These are phyloP conservation scores for Ophion ellenae DNA, from an alignment of 2,888 invertebrate genomes.

Conservation along the genomic window DNA sequence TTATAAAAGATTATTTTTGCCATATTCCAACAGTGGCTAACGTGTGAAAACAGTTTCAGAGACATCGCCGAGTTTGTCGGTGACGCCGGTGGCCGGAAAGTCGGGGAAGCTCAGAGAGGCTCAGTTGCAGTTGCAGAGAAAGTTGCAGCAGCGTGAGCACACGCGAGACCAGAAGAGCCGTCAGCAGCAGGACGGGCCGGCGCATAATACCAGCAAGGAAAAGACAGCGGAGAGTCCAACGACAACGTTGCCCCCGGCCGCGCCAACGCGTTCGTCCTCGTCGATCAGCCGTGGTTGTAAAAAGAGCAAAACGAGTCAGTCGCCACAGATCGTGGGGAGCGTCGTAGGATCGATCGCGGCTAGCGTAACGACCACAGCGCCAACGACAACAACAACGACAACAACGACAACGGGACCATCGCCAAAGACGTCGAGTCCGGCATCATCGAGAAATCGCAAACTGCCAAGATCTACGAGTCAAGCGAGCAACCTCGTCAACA, in stretches of 20 bases:
- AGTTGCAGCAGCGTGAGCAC: slow-evolving; percentile 88
- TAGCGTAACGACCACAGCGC: slow-evolving; percentile 53
- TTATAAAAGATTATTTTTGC: no score
- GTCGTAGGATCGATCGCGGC: slow-evolving; percentile 53
- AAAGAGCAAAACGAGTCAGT: slow-evolving; percentile 78
- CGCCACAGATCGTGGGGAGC: slow-evolving; percentile 76
- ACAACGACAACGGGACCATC: slow-evolving; percentile 66
- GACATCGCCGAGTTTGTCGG: slow-evolving; percentile 73
- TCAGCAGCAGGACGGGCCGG: slow-evolving; percentile 73
- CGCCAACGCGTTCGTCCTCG: slow-evolving; percentile 48
- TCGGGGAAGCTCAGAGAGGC: slow-evolving; percentile 86
- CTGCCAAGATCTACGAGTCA: slow-evolving; percentile 64
- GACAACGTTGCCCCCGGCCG: slow-evolving; percentile 5
- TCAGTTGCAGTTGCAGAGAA: slow-evolving; percentile 88
- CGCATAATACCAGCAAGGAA: slow-evolving; percentile 78
- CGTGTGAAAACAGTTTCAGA: slow-evolving; percentile 70
- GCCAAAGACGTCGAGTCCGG: slow-evolving; percentile 68
- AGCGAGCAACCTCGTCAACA: slow-evolving; percentile 40
- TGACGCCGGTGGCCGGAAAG: slow-evolving; percentile 75
- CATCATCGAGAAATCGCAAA: slow-evolving; percentile 61
- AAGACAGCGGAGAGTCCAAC: slow-evolving; percentile 42
- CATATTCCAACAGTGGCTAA: no score
- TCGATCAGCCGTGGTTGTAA: slow-evolving; percentile 74
- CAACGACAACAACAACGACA: slow-evolving; percentile 58
- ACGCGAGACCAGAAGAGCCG: slow-evolving; percentile 87